Evolutionary conservation across 2,797 vertebrate species (phyloP).

Genomic region (Selene dorsalis): DNA sequence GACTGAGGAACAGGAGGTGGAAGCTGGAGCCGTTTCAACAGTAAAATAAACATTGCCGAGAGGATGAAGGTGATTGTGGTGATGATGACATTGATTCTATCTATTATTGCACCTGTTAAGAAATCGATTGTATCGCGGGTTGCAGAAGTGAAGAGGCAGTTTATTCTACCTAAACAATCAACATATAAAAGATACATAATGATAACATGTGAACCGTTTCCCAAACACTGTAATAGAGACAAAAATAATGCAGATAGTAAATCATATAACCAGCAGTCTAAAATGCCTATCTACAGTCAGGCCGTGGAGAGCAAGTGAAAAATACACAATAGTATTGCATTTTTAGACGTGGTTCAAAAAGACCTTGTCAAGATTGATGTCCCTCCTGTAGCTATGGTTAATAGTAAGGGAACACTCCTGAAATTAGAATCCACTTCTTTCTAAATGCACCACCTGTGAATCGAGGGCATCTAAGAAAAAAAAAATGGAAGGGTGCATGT

Average conservation of each 20-base stretch:
- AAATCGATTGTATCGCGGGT: constrained; percentile 52
- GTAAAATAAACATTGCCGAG: constrained; percentile 44
- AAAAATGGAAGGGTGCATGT: constrained; percentile 81
- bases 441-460: constrained; percentile 83
- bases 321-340: constrained; percentile 77
- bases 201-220: constrained; percentile 52
- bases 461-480: constrained; percentile 80
- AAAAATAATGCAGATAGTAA: constrained; percentile 66
- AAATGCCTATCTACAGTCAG: constrained; percentile 63
- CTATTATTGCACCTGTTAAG: constrained; percentile 49
- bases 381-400: constrained; percentile 81
- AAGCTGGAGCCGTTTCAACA: constrained; percentile 28
- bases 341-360: constrained; percentile 81
- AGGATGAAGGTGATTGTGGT: constrained; percentile 42
- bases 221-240: constrained; percentile 51
- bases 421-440: constrained; percentile 87
- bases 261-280: constrained; percentile 52
- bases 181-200: constrained; percentile 56
- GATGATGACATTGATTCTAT: constrained; percentile 56
- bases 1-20: constrained; percentile 24
- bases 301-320: constrained; percentile 71
- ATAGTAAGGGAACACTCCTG: constrained; percentile 82
- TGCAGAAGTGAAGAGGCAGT: constrained; percentile 21
- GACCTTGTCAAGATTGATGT: constrained; percentile 86
- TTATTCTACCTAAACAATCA: constrained; percentile 54